Evolutionary conservation across 2,888 invertebrate genomes (phyloP).

Genomic region (Cynaeus angustus): DNA sequence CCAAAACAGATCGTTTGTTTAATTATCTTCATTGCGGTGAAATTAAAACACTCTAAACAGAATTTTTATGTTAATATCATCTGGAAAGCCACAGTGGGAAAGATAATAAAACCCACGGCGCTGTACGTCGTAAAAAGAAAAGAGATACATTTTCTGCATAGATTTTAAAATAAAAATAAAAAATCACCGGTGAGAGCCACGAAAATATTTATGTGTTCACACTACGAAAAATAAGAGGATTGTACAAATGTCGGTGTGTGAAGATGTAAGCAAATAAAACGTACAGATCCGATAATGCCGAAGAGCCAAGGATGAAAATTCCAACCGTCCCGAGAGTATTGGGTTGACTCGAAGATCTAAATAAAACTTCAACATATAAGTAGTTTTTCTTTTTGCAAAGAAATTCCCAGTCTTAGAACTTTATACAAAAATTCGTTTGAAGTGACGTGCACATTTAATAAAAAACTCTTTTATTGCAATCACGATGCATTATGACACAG

Average conservation of each 20-base stretch:
- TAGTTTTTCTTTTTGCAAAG: background rate
- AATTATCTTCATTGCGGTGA: no score
- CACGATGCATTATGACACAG: no score
- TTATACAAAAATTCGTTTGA: slow-evolving; percentile 7
- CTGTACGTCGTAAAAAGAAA: no score
- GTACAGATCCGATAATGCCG: slow-evolving; percentile 20
- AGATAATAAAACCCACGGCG: no score
- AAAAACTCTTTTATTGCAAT: background rate
- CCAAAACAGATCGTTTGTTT: no score
- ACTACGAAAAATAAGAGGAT: background rate
- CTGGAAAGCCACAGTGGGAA: no score
- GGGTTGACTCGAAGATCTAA: slow-evolving; percentile 8
- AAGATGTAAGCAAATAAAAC: background rate
- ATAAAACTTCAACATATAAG: slow-evolving; percentile 3
- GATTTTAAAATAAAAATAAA: no score
- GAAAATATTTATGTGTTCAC: background rate
- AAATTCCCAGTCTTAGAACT: slow-evolving; percentile 2
- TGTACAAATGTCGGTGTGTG: background rate
- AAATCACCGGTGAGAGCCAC: no score
- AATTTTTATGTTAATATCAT: no score
- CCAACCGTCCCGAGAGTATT: slow-evolving; percentile 10
- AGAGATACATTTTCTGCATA: no score
- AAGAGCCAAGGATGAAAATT: slow-evolving; percentile 10
- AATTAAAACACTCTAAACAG: no score
- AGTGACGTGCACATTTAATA: background rate